These are phyloP conservation scores for Brachionus calyciflorus DNA, from an alignment of 1,140 invertebrate genomes.

Conservation along the genomic window DNA sequence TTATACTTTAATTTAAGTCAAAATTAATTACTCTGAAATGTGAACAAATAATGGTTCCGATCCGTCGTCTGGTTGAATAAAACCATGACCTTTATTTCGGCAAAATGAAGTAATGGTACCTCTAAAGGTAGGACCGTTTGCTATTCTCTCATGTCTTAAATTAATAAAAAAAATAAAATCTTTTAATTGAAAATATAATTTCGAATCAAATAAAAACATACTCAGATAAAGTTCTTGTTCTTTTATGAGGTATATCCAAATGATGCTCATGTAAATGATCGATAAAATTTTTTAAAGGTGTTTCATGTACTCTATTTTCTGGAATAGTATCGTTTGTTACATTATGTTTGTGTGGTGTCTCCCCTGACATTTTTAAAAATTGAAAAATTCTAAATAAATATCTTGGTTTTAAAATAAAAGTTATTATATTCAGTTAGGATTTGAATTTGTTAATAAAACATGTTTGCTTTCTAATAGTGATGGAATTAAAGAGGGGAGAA, in stretches of 20 bases:
- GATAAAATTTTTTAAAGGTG: neutral
- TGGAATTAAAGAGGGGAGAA: too few species aligned
- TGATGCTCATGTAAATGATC: conserved; percentile 25
- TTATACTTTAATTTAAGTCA: neutral
- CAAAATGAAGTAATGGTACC: conserved; percentile 39
- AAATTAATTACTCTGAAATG: conserved; percentile 38
- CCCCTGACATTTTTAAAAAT: conserved; percentile 7
- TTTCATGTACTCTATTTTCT: conserved; percentile 15
- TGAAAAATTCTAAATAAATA: neutral
- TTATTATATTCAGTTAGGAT: too few species aligned
- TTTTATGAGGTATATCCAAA: neutral
- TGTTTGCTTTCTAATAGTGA: too few species aligned
- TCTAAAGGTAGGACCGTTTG: conserved; percentile 21
- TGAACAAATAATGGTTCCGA: conserved; percentile 30
- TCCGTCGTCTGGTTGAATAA: conserved; percentile 26
- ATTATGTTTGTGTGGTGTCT: neutral
- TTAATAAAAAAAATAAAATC: neutral
- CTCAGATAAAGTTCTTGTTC: conserved; percentile 36
- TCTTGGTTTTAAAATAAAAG: neutral
- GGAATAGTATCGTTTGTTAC: neutral
- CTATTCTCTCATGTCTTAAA: conserved; percentile 29
- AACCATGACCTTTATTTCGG: conserved; percentile 44
- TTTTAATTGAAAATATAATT: neutral
- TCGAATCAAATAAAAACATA: neutral
- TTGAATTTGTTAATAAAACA: too few species aligned